Evolutionary conservation across 1,140 invertebrate species (phyloP).

Genomic region (Octopus sinensis): DNA sequence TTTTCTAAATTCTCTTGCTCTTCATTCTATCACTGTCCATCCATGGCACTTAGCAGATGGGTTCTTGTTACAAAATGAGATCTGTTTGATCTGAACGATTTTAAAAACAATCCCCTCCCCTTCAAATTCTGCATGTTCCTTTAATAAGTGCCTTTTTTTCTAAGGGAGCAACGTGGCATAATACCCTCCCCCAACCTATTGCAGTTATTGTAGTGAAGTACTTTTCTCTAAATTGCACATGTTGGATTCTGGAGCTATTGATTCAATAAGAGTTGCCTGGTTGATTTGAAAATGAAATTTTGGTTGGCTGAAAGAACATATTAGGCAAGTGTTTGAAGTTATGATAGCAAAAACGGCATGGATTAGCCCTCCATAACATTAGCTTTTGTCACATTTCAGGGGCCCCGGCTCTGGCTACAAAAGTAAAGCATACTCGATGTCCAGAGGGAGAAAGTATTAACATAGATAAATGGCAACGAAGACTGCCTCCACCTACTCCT

Average conservation of each 20-base stretch:
- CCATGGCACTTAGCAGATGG: neutral
- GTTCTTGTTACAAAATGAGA: neutral
- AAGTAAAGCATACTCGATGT: slow-evolving; percentile 10
- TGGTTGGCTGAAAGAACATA: neutral
- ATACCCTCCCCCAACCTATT: too few relatives aligned
- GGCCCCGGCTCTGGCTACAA: slow-evolving; percentile 2
- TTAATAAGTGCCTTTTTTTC: slow-evolving; percentile 6
- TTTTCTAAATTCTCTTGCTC: neutral
- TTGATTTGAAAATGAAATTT: too few relatives aligned
- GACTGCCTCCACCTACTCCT: slow-evolving; percentile 1
- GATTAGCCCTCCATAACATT: neutral
- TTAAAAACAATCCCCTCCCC: neutral
- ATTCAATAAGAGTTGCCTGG: too few relatives aligned
- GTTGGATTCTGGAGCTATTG: too few relatives aligned
- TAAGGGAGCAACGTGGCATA: slow-evolving; percentile 8
- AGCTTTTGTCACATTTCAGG: slow-evolving; percentile 16
- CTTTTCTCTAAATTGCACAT: too few relatives aligned
- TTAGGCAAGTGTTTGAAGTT: slow-evolving; percentile 1
- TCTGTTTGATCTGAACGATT: too few relatives aligned
- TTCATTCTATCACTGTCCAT: neutral
- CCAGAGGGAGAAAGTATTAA: slow-evolving; percentile 4
- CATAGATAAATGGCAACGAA: neutral
- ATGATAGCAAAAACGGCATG: neutral
- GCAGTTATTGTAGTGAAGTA: too few relatives aligned
- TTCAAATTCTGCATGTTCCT: neutral